A percentile compares a stretch with the other conserved stretches of the same genome.
phyloP scores from a whole-genome alignment of 37 sponge, comb jelly and placozoan genomes.

The Amphimedon queenslandica region DNA sequence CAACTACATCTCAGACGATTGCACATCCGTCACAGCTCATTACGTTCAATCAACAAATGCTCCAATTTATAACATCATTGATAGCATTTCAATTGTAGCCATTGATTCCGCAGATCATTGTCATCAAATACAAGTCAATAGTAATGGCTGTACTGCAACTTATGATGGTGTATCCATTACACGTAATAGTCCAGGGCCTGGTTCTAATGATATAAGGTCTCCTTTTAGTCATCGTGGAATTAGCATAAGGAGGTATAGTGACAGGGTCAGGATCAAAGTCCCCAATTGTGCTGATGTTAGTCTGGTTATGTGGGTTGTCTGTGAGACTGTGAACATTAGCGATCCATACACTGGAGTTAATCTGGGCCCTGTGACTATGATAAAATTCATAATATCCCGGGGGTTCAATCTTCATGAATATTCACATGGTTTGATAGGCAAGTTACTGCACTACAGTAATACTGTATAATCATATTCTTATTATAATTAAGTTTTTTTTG shows the following conservation, averaged over 20 bases:
- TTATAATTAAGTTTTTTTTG: background rate
- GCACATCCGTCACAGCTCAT: slow-evolving; percentile 50
- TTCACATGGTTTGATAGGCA: slow-evolving; percentile 51
- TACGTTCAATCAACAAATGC: slow-evolving; percentile 9
- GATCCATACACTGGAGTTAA: slow-evolving; percentile 17
- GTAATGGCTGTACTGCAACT: slow-evolving; percentile 18
- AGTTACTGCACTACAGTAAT: slow-evolving; percentile 1
- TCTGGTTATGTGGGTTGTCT: slow-evolving; percentile 36
- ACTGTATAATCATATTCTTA: background rate
- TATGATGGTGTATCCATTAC: slow-evolving; percentile 10
- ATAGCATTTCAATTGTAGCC: slow-evolving; percentile 13
- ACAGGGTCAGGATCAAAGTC: slow-evolving; percentile 28
- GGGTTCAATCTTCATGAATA: slow-evolving; percentile 31
- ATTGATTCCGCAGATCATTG: slow-evolving; percentile 18
- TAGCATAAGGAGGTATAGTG: background rate
- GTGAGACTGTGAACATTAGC: slow-evolving; percentile 16
- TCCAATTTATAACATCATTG: slow-evolving; percentile 28
- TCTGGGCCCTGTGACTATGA: slow-evolving; percentile 17
- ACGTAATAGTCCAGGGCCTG: background rate
- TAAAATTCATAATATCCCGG: slow-evolving; percentile 41
- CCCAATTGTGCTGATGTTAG: slow-evolving; percentile 38
- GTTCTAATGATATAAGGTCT: background rate
- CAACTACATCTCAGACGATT: slow-evolving; percentile 46
- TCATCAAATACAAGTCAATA: slow-evolving; percentile 24
- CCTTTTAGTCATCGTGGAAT: slow-evolving; percentile 4